phyloP scores from a whole-genome alignment of 2,888 invertebrate genomes.

The Podotricha telesiphe region DNA sequence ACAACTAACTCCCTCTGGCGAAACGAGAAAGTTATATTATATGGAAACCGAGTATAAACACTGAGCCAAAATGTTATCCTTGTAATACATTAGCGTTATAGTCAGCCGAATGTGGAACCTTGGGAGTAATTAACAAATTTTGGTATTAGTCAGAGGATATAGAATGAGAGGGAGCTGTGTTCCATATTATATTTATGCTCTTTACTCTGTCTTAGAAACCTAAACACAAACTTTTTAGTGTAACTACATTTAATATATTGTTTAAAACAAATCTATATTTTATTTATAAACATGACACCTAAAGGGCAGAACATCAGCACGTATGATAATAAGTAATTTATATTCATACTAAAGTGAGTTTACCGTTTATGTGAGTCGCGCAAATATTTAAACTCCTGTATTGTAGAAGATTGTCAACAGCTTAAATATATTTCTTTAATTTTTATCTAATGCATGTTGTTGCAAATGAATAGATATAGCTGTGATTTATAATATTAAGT shows the following conservation, averaged over 20 bases:
- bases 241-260: too few relatives aligned
- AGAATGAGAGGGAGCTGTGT: background rate
- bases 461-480: too few relatives aligned
- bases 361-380: background rate
- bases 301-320: too few relatives aligned
- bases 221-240: too few relatives aligned
- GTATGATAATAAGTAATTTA: too few relatives aligned
- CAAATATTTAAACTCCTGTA: background rate
- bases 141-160: conserved; percentile 1
- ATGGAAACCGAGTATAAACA: conserved; percentile 35
- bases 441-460: too few relatives aligned
- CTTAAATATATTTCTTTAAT: too few relatives aligned
- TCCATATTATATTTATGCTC: background rate
- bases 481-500: background rate
- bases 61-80: conserved; percentile 30
- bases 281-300: too few relatives aligned
- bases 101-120: conserved; percentile 21
- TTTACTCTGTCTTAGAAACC: background rate
- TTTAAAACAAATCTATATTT: too few relatives aligned
- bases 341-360: too few relatives aligned
- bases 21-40: conserved; percentile 34
- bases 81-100: conserved; percentile 30
- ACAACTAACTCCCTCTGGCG: conserved; percentile 39
- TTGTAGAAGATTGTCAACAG: background rate
- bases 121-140: conserved; percentile 25